These are phyloP conservation scores for Gephyroberyx darwinii DNA, from an alignment of 2,797 vertebrate genomes.

Conservation along the genomic window DNA sequence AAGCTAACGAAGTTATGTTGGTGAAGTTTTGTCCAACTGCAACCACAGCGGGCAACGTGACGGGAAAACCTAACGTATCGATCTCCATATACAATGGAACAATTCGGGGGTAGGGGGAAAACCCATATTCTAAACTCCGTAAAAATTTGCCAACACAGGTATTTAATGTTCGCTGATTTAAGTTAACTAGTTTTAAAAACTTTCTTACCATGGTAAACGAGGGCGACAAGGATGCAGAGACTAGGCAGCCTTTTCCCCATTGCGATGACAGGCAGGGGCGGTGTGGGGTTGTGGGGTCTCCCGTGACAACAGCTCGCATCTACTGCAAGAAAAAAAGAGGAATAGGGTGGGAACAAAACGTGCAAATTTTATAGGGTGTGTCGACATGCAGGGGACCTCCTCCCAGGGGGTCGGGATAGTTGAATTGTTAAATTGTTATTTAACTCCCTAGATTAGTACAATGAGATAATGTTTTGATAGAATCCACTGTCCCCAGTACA, in stretches of 20 bases:
- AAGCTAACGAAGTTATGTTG: too few relatives aligned
- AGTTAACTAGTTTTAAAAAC: neutral
- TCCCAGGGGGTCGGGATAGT: neutral
- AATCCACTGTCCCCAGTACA: neutral
- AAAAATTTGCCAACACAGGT: too few relatives aligned
- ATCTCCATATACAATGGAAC: too few relatives aligned
- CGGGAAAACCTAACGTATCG: too few relatives aligned
- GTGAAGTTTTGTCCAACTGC: too few relatives aligned
- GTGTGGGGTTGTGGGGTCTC: constrained; percentile 6
- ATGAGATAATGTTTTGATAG: neutral
- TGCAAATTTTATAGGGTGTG: constrained; percentile 1
- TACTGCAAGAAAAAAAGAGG: constrained; percentile 40
- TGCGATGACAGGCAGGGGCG: neutral
- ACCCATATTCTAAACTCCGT: too few relatives aligned
- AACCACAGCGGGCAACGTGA: too few relatives aligned
- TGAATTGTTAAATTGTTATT: neutral
- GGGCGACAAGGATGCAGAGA: constrained; percentile 30
- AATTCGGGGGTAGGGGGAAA: too few relatives aligned
- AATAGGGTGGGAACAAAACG: constrained; percentile 35
- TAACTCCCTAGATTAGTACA: too few relatives aligned
- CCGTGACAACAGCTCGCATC: neutral
- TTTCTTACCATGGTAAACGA: constrained; percentile 55
- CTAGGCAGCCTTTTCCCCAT: constrained; percentile 12
- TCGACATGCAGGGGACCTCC: too few relatives aligned
- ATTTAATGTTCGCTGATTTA: neutral